Percentiles rank a stretch among this genome's conserved stretches.
phyloP scores from a whole-genome alignment of 2,797 vertebrate genomes.

The Sebastes nivosus region DNA sequence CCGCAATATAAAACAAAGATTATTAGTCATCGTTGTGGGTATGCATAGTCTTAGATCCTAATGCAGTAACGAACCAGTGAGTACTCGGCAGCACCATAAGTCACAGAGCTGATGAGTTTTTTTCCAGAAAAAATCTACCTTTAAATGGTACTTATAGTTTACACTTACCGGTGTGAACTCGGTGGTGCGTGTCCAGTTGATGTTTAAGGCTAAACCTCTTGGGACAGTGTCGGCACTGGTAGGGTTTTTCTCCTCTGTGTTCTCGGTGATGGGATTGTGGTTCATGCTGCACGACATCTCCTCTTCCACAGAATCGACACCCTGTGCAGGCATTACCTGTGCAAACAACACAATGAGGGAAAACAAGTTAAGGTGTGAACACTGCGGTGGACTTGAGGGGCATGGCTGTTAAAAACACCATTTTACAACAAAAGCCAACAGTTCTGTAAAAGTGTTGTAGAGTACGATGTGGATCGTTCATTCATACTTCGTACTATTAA shows the following conservation, averaged over 20 bases:
- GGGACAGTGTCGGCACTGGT: conserved; percentile 83
- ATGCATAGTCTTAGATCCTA: not conserved
- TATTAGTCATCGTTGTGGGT: not conserved
- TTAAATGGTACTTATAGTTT: not conserved
- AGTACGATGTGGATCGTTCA: not conserved
- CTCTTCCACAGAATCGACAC: conserved; percentile 65
- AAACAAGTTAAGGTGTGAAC: conserved; percentile 27
- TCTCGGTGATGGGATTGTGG: conserved; percentile 70
- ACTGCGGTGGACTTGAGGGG: not conserved
- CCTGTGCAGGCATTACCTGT: conserved; percentile 50
- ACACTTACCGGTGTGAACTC: conserved; percentile 87
- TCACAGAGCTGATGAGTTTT: not conserved
- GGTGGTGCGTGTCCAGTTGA: conserved; percentile 87
- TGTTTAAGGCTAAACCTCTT: conserved; percentile 90
- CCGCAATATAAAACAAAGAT: not conserved
- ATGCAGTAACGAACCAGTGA: not conserved
- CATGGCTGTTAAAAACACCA: not conserved
- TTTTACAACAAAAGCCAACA: not conserved
- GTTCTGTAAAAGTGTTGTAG: not conserved
- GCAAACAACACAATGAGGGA: not conserved
- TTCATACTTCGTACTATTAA: not conserved
- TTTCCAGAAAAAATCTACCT: not conserved
- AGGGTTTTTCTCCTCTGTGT: conserved; percentile 76
- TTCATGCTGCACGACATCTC: conserved; percentile 54
- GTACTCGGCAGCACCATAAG: too few relatives aligned